These are phyloP conservation scores for Ormyrus thymus DNA, from an alignment of 2,888 invertebrate species.

Conservation along the genomic window DNA sequence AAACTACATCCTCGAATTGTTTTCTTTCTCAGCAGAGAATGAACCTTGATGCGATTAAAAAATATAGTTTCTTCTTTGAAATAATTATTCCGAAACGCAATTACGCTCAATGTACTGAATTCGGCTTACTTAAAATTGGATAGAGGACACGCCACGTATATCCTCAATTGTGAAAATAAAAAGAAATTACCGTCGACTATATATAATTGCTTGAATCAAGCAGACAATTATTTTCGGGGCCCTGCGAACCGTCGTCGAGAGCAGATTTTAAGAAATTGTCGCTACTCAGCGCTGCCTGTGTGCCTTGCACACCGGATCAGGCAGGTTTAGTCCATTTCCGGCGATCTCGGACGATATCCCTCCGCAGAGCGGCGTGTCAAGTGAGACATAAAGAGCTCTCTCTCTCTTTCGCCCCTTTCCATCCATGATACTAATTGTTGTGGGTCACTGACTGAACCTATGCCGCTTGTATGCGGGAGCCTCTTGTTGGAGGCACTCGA, in stretches of 20 bases:
- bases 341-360: conserved; percentile 63
- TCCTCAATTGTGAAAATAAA: conserved; percentile 36
- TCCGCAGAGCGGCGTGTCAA: conserved; percentile 58
- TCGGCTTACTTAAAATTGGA: no score
- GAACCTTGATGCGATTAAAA: no score
- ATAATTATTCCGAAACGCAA: no score
- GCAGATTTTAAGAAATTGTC: conserved; percentile 47
- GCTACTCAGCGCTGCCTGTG: neutral
- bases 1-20: no score
- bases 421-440: conserved; percentile 67
- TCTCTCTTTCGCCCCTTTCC: conserved; percentile 41
- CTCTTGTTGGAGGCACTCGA: conserved; percentile 54
- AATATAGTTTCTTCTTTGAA: no score
- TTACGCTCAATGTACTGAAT: no score
- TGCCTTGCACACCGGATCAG: conserved; percentile 64
- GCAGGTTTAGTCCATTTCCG: conserved; percentile 71
- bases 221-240: conserved; percentile 39
- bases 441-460: conserved; percentile 70
- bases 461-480: conserved; percentile 56
- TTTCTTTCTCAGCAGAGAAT: no score
- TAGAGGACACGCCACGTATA: neutral
- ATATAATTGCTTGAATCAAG: conserved; percentile 24
- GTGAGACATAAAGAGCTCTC: conserved; percentile 58
- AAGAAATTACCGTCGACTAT: conserved; percentile 1
- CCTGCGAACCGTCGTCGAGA: neutral